phyloP scores from a whole-genome alignment of 2,113 vertebrate genomes.

The Rhipidura dahli region DNA sequence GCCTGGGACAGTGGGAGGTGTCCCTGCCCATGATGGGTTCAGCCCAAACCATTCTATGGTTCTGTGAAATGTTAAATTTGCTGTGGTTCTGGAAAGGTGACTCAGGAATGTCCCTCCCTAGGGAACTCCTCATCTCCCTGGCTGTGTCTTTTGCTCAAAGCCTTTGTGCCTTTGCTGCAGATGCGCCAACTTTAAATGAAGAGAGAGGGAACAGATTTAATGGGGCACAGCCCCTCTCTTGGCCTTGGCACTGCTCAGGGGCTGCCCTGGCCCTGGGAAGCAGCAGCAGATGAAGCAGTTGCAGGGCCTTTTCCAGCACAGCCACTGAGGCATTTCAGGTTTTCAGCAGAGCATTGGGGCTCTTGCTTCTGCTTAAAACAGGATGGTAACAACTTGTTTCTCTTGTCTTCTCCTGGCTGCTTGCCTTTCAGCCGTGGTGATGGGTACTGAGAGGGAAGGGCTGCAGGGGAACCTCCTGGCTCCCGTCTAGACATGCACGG shows the following conservation, averaged over 20 bases:
- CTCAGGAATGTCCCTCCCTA: not conserved
- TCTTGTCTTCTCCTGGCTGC: not conserved
- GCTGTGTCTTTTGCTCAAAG: fast-evolving
- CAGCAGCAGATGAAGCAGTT: not conserved
- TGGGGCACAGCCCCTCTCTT: not conserved
- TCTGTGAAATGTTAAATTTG: not conserved
- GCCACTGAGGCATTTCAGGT: not conserved
- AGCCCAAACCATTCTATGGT: not conserved
- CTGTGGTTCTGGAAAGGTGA: not conserved
- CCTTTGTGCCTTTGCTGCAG: not conserved
- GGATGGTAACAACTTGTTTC: not conserved
- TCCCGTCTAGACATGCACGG: not conserved
- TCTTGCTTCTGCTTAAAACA: not conserved
- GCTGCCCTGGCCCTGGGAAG: not conserved
- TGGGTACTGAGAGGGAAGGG: not conserved
- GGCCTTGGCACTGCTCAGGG: fast-evolving
- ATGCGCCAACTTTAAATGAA: not conserved
- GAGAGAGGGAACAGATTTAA: not conserved
- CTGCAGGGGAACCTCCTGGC: not conserved
- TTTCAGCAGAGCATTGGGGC: not conserved
- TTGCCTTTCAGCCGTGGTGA: not conserved
- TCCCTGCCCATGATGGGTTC: not conserved
- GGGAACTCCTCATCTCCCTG: not conserved
- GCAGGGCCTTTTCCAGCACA: not conserved
- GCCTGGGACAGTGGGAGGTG: fast-evolving